A percentile compares a stretch with the other conserved stretches of the same genome.
phyloP scores from a whole-genome alignment of 2,797 vertebrate genomes.

The Carcharodon carcharias region DNA sequence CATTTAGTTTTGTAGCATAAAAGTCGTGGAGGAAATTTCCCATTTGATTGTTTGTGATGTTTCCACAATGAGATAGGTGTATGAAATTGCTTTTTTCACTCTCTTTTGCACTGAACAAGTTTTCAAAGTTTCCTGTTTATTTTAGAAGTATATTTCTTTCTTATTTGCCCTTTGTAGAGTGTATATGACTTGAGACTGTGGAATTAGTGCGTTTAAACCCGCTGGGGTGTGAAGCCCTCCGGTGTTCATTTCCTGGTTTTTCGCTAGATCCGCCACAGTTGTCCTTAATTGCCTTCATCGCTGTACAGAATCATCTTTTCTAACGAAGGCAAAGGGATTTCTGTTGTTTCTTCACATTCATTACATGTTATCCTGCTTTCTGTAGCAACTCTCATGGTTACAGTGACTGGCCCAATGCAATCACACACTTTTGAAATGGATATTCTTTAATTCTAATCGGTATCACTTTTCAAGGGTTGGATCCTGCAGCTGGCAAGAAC shows the following conservation, averaged over 20 bases:
- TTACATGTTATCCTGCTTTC: not conserved
- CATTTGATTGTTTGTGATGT: no score
- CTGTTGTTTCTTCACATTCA: not conserved
- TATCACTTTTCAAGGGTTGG: not conserved
- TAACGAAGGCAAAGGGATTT: not conserved
- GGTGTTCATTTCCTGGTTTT: conserved; percentile 19
- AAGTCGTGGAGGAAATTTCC: not conserved
- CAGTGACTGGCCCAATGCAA: not conserved
- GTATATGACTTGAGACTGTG: not conserved
- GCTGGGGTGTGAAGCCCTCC: conserved; percentile 4
- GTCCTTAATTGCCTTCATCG: conserved; percentile 1
- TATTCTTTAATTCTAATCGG: not conserved
- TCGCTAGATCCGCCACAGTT: conserved; percentile 4
- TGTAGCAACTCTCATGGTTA: not conserved
- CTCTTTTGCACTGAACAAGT: not conserved
- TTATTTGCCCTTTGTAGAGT: not conserved
- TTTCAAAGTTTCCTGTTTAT: conserved; percentile 24
- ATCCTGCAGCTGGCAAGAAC: not conserved
- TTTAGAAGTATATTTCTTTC: not conserved
- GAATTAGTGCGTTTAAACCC: not conserved
- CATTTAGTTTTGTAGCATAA: not conserved
- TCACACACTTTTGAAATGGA: not conserved
- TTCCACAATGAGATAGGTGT: not conserved
- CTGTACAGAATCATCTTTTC: conserved; percentile 3
- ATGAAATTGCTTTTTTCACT: not conserved